Percentiles rank a stretch among this genome's conserved stretches.
Evolutionary conservation across 2,113 vertebrate species (phyloP).

Genomic region (Halichoerus grypus): DNA sequence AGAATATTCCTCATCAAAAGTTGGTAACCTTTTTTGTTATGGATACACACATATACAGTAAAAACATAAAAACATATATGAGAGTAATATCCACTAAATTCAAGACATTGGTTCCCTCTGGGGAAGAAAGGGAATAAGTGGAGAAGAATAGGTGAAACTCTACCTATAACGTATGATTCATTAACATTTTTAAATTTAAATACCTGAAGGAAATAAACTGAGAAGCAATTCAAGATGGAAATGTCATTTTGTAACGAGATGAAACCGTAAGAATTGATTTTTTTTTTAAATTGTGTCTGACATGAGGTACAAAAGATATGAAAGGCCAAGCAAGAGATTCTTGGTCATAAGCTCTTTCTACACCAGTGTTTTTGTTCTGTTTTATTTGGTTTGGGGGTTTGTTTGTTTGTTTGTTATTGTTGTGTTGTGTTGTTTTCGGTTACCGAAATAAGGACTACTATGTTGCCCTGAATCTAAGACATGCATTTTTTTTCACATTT

Average conservation of each 20-base stretch:
- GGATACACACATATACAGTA: neutral
- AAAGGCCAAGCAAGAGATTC: neutral
- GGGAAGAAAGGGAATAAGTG: neutral
- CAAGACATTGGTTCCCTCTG: neutral
- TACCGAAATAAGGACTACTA: fast-evolving
- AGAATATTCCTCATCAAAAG: neutral
- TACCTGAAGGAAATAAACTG: neutral
- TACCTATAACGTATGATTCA: neutral
- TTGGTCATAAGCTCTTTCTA: neutral
- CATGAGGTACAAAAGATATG: fast-evolving
- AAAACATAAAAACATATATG: neutral
- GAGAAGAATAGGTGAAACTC: neutral
- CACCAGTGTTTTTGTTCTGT: neutral
- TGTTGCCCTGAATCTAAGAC: neutral
- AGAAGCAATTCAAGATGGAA: neutral
- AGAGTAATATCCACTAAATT: neutral
- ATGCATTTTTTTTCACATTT: neutral
- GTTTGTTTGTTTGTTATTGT: neutral
- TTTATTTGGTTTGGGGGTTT: neutral
- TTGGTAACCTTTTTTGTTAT: neutral
- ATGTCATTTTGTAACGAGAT: neutral
- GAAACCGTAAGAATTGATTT: neutral
- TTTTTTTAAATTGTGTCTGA: neutral
- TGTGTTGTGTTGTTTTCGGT: neutral
- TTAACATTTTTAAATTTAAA: neutral